A percentile compares a stretch with the other conserved stretches of the same genome.
Conservation (phyloP, 2,113 vertebrate species). For the Megatriorchis doriae region DNA sequence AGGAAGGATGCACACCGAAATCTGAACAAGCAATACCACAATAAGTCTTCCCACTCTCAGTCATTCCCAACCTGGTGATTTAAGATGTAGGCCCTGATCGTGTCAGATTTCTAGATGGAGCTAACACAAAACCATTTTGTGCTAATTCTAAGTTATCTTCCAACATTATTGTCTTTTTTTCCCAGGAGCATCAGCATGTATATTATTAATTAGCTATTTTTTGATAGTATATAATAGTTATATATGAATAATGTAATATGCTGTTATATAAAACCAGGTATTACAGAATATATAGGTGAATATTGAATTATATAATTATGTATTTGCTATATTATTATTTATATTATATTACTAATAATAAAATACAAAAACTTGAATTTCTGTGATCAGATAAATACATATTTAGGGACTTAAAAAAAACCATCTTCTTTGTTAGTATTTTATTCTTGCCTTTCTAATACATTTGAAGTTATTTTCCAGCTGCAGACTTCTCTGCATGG, state of each 20-base stretch:
- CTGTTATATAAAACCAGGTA: neutral
- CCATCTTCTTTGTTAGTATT: neutral
- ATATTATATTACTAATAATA: neutral
- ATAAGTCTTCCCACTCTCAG: neutral
- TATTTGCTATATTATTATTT: neutral
- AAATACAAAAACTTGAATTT: neutral
- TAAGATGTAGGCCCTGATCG: neutral
- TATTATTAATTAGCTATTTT: neutral
- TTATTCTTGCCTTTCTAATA: neutral
- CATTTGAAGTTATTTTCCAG: neutral
- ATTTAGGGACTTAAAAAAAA: neutral
- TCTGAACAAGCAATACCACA: neutral
- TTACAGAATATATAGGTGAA: neutral
- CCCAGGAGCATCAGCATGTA: neutral
- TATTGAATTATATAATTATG: too few relatives aligned
- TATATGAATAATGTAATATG: neutral
- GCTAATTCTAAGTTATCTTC: neutral
- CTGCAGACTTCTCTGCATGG: neutral
- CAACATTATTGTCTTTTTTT: neutral
- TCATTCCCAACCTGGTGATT: neutral
- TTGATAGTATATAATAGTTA: neutral
- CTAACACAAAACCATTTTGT: neutral
- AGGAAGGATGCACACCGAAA: rapidly evolving
- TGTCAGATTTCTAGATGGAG: neutral
- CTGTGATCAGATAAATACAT: neutral